Conservation (phyloP, 2,113 vertebrate genomes). For the Phrynosoma platyrhinos region DNA sequence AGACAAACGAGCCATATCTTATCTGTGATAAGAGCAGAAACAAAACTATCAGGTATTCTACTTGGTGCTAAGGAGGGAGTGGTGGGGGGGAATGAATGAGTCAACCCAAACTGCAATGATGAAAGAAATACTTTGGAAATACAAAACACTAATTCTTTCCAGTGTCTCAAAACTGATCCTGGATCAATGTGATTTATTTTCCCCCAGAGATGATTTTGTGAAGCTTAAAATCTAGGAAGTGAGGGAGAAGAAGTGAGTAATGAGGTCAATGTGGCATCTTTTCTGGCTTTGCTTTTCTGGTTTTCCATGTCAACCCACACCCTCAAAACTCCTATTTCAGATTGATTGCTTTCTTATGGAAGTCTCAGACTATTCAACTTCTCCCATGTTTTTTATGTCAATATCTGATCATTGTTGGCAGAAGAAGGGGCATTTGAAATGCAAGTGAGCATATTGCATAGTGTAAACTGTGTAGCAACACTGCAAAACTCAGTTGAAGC, state of each 20-base stretch:
- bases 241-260: neutral
- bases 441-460: neutral
- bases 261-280: neutral
- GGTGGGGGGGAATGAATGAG: conserved; percentile 27
- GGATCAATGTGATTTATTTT: neutral
- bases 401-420: neutral
- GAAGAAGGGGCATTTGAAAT: neutral
- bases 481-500: neutral
- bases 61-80: conserved; percentile 48
- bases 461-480: neutral
- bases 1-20: conserved; percentile 43
- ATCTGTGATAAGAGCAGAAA: conserved; percentile 65
- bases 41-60: conserved; percentile 59
- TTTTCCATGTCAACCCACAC: neutral
- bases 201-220: neutral
- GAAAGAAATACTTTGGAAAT: neutral
- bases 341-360: neutral
- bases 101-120: neutral
- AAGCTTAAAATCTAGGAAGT: neutral
- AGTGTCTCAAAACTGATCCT: neutral
- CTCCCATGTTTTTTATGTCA: neutral
- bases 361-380: neutral
- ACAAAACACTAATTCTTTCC: neutral
- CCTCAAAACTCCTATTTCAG: too few species aligned
- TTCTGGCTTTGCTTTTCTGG: neutral